These are phyloP conservation scores for Gadopsis bispinosus DNA, from an alignment of 2,797 vertebrate genomes.

Conservation along the genomic window DNA sequence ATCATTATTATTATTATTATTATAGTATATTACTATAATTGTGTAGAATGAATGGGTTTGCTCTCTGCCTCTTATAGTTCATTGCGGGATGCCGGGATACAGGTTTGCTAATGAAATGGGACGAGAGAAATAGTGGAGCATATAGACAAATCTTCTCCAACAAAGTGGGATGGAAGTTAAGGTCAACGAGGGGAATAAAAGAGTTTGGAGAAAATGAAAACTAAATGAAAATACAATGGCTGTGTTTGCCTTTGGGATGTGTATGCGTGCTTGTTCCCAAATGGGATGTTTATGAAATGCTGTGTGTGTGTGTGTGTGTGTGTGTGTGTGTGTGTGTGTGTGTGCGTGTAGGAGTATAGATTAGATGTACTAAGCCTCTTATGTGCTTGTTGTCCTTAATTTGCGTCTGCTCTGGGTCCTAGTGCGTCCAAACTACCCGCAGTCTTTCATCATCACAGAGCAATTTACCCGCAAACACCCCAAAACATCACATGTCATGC, in stretches of 20 bases:
- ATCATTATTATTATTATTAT: too few species aligned
- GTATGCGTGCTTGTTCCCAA: slow-evolving; percentile 72
- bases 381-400: slow-evolving; percentile 86
- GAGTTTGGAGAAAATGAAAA: slow-evolving; percentile 80
- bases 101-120: slow-evolving; percentile 64
- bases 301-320: slow-evolving; percentile 40
- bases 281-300: slow-evolving; percentile 77
- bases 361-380: slow-evolving; percentile 88
- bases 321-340: slow-evolving; percentile 51
- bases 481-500: slow-evolving; percentile 41
- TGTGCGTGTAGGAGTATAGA: slow-evolving; percentile 74
- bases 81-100: slow-evolving; percentile 24
- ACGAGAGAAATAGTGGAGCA: slow-evolving; percentile 58
- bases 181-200: slow-evolving; percentile 72
- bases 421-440: slow-evolving; percentile 69
- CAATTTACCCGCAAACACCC: slow-evolving; percentile 48
- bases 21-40: slow-evolving; percentile 2
- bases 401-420: slow-evolving; percentile 82
- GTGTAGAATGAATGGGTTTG: slow-evolving; percentile 21
- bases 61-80: slow-evolving; percentile 25
- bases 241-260: slow-evolving; percentile 65
- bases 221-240: slow-evolving; percentile 80
- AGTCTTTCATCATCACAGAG: slow-evolving; percentile 20
- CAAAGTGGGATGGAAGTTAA: slow-evolving; percentile 57
- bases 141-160: slow-evolving; percentile 65